These are phyloP conservation scores for Ciconia stormi DNA, from an alignment of 2,113 vertebrate species.

Conservation along the genomic window DNA sequence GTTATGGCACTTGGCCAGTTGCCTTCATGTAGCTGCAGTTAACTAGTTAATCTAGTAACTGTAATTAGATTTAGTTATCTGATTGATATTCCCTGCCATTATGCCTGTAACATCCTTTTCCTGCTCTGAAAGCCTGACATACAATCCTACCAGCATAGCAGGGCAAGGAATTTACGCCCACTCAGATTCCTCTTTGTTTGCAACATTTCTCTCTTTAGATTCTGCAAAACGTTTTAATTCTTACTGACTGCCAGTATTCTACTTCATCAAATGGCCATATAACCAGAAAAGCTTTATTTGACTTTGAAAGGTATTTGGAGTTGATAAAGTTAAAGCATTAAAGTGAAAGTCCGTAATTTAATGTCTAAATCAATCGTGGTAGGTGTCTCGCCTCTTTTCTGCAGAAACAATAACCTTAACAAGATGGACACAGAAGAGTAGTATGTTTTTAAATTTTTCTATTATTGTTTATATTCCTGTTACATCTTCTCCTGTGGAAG, in stretches of 20 bases:
- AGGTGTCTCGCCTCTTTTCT: not conserved
- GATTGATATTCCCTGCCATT: constrained; percentile 21
- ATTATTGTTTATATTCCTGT: not conserved
- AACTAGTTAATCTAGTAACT: not conserved
- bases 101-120: constrained; percentile 47
- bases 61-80: constrained; percentile 35
- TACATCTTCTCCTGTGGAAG: not conserved
- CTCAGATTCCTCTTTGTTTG: not conserved
- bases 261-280: not conserved
- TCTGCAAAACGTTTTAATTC: not conserved
- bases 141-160: not conserved
- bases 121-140: constrained; percentile 29
- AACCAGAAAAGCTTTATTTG: not conserved
- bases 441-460: not conserved
- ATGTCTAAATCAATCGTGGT: not conserved
- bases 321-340: not conserved
- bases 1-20: not conserved
- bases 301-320: not conserved
- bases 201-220: not conserved
- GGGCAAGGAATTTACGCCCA: not conserved
- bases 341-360: not conserved
- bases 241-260: not conserved
- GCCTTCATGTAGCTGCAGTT: not conserved
- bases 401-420: not conserved
- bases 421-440: not conserved